A percentile compares a stretch with the other conserved stretches of the same genome.
These are phyloP conservation scores for Xylocampa areola DNA, from an alignment of 2,888 invertebrate genomes.

Conservation along the genomic window DNA sequence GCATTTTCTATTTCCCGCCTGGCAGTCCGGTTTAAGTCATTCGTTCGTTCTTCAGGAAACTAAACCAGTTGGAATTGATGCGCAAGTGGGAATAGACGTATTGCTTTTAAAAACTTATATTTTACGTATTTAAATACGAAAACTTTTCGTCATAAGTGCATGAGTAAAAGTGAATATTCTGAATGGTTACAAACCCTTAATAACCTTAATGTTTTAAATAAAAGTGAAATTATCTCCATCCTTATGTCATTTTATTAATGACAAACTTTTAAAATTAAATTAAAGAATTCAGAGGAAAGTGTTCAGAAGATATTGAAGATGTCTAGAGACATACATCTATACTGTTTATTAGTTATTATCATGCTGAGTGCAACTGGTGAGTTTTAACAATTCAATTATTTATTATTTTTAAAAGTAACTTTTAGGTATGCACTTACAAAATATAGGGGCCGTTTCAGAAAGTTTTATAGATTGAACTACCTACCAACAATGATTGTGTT, in stretches of 20 bases:
- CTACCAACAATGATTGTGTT: background rate
- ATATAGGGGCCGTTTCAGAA: background rate
- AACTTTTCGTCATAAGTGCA: constrained; percentile 29
- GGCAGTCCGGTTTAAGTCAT: constrained; percentile 9
- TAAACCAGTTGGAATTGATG: constrained; percentile 45
- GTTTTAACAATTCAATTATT: constrained; percentile 43
- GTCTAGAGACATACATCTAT: constrained; percentile 68
- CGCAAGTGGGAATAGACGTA: constrained; percentile 53
- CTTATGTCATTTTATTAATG: constrained; percentile 14
- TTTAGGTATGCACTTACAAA: no score
- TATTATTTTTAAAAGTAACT: no score
- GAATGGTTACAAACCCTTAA: constrained; percentile 8
- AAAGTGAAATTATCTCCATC: constrained; percentile 36
- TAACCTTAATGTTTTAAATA: background rate
- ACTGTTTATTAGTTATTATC: constrained; percentile 68
- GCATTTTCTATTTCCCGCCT: constrained; percentile 30
- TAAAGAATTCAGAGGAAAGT: constrained; percentile 31
- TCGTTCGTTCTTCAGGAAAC: no score
- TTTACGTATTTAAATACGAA: constrained; percentile 59
- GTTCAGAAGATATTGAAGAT: constrained; percentile 61
- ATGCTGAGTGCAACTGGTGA: constrained; percentile 72
- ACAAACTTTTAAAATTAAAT: constrained; percentile 4
- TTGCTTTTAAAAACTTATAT: constrained; percentile 53
- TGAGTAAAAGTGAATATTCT: constrained; percentile 35
- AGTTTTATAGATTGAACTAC: background rate